Conservation (phyloP, 2,888 invertebrate genomes). For the Diaprepes abbreviatus region DNA sequence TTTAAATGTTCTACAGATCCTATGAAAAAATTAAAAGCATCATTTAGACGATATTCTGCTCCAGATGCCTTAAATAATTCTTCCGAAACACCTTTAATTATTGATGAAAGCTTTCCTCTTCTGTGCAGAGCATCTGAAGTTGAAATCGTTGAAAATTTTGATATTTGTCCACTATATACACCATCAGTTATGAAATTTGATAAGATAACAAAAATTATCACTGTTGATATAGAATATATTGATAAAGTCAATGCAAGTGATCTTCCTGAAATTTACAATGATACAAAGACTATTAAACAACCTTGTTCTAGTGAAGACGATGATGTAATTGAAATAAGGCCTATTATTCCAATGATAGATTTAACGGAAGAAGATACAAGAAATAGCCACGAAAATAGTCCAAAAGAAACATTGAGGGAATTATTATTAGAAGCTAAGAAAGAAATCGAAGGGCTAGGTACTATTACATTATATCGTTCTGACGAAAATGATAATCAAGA, state of each 20-base stretch:
- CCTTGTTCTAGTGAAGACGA: not conserved
- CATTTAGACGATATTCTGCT: slow-evolving; percentile 2
- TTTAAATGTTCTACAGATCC: not conserved
- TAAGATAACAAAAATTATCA: not conserved
- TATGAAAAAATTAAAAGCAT: not conserved
- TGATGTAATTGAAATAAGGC: slow-evolving; percentile 20
- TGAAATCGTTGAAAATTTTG: not conserved
- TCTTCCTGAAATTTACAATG: not conserved
- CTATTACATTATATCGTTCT: slow-evolving; percentile 21
- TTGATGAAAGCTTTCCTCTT: not conserved
- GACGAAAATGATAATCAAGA: slow-evolving; percentile 4
- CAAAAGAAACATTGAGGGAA: not conserved
- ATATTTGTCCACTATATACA: not conserved
- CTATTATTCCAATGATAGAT: slow-evolving; percentile 12
- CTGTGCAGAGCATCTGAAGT: slow-evolving; percentile 10
- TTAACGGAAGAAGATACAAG: slow-evolving; percentile 8
- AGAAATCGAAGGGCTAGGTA: slow-evolving; percentile 12
- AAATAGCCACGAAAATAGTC: not conserved
- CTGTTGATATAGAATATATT: not conserved
- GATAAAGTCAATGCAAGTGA: not conserved
- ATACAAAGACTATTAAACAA: not conserved
- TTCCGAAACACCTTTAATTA: not conserved
- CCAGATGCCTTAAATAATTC: slow-evolving; percentile 12
- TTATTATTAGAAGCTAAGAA: slow-evolving; percentile 8
- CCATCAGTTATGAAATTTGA: not conserved